These are phyloP conservation scores for Hyles vespertilio DNA, from an alignment of 1,140 invertebrate genomes.

Conservation along the genomic window DNA sequence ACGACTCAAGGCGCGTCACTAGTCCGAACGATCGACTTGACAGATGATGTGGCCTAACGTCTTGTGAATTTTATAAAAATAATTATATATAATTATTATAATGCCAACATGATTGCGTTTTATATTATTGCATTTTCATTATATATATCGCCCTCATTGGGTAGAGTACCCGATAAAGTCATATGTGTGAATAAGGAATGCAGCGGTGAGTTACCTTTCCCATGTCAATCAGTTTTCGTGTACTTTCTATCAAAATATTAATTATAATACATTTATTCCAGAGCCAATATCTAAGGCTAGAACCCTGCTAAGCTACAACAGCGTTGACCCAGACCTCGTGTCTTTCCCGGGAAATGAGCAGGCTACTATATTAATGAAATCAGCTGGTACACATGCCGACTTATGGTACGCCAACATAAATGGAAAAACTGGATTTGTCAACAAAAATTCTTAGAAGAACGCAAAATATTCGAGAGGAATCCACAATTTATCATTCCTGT, in stretches of 20 bases:
- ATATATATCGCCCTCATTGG: slow-evolving; percentile 44
- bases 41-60: slow-evolving; percentile 72
- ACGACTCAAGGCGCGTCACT: slow-evolving; percentile 16
- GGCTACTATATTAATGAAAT: slow-evolving; percentile 83
- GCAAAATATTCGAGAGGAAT: slow-evolving; percentile 44
- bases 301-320: slow-evolving; percentile 77
- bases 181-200: slow-evolving; percentile 62
- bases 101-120: slow-evolving; percentile 65
- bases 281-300: slow-evolving; percentile 80
- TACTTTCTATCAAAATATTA: too few species aligned
- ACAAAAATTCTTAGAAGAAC: slow-evolving; percentile 74
- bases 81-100: slow-evolving; percentile 47
- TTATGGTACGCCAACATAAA: slow-evolving; percentile 85
- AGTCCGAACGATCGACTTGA: slow-evolving; percentile 45
- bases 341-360: slow-evolving; percentile 79
- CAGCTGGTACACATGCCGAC: slow-evolving; percentile 79
- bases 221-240: too few species aligned
- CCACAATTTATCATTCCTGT: slow-evolving; percentile 40
- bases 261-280: slow-evolving; percentile 57
- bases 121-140: slow-evolving; percentile 55
- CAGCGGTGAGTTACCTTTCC: slow-evolving; percentile 44
- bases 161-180: slow-evolving; percentile 61
- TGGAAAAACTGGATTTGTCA: slow-evolving; percentile 83
- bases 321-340: slow-evolving; percentile 77
- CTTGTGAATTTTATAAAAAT: slow-evolving; percentile 55